Evolutionary conservation across 2,113 vertebrate species (phyloP).

Genomic region (Kryptolebias marmoratus): DNA sequence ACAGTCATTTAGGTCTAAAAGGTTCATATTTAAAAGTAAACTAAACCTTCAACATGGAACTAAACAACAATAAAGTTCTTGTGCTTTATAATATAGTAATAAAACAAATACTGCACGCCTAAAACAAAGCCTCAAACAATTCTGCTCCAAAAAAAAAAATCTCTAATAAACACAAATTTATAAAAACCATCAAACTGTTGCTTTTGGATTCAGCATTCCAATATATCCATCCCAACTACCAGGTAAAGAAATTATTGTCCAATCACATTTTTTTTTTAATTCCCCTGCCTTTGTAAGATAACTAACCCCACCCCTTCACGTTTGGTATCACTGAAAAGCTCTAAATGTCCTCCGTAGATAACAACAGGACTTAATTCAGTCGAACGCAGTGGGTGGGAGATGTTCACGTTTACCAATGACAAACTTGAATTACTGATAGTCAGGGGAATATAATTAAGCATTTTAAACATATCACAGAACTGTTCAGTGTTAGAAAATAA

Average conservation of each 20-base stretch:
- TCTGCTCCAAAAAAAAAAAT: background rate
- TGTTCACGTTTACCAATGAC: too few relatives aligned
- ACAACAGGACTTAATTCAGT: too few relatives aligned
- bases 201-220: background rate
- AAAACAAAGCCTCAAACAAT: slow-evolving; percentile 7
- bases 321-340: too few relatives aligned
- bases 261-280: too few relatives aligned
- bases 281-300: too few relatives aligned
- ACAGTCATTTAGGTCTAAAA: background rate
- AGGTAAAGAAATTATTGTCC: too few relatives aligned
- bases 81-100: background rate
- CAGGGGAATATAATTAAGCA: background rate
- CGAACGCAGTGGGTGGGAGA: too few relatives aligned
- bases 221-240: background rate
- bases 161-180: background rate
- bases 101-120: background rate
- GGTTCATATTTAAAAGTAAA: background rate
- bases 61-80: background rate
- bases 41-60: background rate
- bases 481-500: background rate
- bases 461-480: slow-evolving; percentile 3
- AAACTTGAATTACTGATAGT: too few relatives aligned
- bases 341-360: too few relatives aligned
- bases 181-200: background rate
- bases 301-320: too few relatives aligned